Conservation (phyloP, 1,140 invertebrate species). For the Eumaeus atala region DNA sequence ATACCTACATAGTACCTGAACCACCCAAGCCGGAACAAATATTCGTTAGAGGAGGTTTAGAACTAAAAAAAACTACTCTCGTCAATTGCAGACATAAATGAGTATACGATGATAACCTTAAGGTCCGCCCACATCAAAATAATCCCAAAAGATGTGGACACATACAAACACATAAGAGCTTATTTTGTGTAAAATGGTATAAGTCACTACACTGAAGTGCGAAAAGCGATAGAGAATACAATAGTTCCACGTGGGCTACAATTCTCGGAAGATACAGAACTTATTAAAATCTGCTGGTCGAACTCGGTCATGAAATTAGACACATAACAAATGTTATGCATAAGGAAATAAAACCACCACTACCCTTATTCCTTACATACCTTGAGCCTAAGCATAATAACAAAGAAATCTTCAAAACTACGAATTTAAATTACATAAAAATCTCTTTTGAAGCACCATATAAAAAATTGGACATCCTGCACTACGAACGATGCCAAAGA, state of each 20-base stretch:
- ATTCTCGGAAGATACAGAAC: conserved; percentile 30
- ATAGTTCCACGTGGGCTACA: conserved; percentile 43
- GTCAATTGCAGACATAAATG: conserved; percentile 10
- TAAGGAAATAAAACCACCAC: conserved; percentile 29
- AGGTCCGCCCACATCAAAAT: conserved; percentile 32
- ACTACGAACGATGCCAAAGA: conserved; percentile 30
- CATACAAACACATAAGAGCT: conserved; percentile 26
- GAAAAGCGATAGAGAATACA: conserved; percentile 41
- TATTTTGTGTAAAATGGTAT: conserved; percentile 28
- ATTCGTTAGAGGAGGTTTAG: conserved; percentile 29
- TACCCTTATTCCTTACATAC: conserved; percentile 32
- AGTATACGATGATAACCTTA: conserved; percentile 27
- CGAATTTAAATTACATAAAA: too few species aligned
- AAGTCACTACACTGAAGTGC: conserved; percentile 44
- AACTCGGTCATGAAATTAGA: conserved; percentile 29
- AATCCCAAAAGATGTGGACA: conserved; percentile 23
- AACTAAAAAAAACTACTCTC: conserved; percentile 24
- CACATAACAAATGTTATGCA: conserved; percentile 21
- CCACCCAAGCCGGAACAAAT: conserved; percentile 31
- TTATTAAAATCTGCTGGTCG: conserved; percentile 34
- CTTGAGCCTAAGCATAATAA: conserved; percentile 32
- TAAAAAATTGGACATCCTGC: conserved; percentile 27
- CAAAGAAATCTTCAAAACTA: conserved; percentile 36
- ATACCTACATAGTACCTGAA: too few species aligned
- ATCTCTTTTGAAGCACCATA: conserved; percentile 36